phyloP scores from a whole-genome alignment of 2,888 invertebrate species.

The Crepidodera aurea region DNA sequence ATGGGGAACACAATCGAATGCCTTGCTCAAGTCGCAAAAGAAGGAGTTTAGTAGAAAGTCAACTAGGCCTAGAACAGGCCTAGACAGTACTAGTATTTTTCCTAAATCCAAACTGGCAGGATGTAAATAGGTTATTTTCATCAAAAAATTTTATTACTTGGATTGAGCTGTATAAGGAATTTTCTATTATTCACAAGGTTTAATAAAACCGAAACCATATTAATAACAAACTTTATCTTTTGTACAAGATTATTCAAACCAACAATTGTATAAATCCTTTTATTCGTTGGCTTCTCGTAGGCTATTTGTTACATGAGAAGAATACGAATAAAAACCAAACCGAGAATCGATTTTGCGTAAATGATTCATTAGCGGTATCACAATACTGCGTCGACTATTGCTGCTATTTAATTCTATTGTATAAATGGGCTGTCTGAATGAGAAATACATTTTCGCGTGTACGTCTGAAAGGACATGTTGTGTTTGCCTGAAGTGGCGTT shows the following conservation, averaged over 20 bases:
- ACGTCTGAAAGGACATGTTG: neutral
- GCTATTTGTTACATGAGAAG: neutral
- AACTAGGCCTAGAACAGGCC: too few relatives aligned
- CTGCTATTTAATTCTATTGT: slow-evolving; percentile 27
- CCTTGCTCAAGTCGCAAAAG: too few relatives aligned
- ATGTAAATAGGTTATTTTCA: too few relatives aligned
- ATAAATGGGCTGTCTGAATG: slow-evolving; percentile 11
- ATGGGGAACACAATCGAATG: too few relatives aligned
- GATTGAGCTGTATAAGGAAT: too few relatives aligned
- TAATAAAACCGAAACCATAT: too few relatives aligned
- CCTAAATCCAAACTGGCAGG: too few relatives aligned
- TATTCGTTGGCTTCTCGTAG: slow-evolving; percentile 5
- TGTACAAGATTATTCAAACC: neutral
- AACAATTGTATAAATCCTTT: neutral
- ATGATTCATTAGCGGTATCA: slow-evolving; percentile 29
- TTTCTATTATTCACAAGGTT: too few relatives aligned
- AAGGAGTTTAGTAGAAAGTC: too few relatives aligned
- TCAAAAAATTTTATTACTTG: too few relatives aligned
- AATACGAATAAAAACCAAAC: slow-evolving; percentile 18
- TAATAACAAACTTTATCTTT: too few relatives aligned
- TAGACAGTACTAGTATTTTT: too few relatives aligned
- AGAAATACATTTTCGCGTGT: slow-evolving; percentile 14
- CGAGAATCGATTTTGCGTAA: slow-evolving; percentile 22
- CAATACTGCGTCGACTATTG: slow-evolving; percentile 24
- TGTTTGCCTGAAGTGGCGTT: neutral